Conservation (phyloP, 2,797 vertebrate genomes). For the Cottoperca gobio region DNA sequence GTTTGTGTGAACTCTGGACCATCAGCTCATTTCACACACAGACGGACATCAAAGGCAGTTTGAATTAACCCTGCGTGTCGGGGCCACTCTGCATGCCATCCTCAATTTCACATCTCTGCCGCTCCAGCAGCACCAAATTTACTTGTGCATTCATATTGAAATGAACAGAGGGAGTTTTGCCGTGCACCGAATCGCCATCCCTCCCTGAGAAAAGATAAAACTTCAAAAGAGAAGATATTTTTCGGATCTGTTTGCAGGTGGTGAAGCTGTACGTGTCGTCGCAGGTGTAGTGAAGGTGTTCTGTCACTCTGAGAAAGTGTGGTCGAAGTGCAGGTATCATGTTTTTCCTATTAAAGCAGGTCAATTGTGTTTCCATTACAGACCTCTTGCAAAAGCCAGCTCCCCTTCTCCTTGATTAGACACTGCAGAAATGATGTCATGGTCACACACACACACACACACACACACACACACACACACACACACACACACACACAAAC, state of each 20-base stretch:
- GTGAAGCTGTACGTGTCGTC: constrained; percentile 15
- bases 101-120: constrained; percentile 82
- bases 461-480: constrained; percentile 6
- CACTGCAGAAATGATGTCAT: constrained; percentile 62
- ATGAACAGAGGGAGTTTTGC: constrained; percentile 80
- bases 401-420: constrained; percentile 72
- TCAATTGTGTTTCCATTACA: constrained; percentile 73
- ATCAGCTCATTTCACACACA: constrained; percentile 86
- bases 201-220: constrained; percentile 78
- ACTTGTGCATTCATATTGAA: constrained; percentile 86
- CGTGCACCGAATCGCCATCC: constrained; percentile 69
- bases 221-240: constrained; percentile 82
- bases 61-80: constrained; percentile 84
- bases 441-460: constrained; percentile 14
- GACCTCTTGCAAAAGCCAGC: constrained; percentile 53
- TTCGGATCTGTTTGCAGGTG: constrained; percentile 66
- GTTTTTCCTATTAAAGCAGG: constrained; percentile 74
- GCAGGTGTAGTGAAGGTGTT: constrained; percentile 59
- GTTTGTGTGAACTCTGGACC: constrained; percentile 75
- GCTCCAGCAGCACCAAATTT: constrained; percentile 76
- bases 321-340: constrained; percentile 61
- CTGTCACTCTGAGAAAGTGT: constrained; percentile 67
- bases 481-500: constrained; percentile 10
- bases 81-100: constrained; percentile 76
- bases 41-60: constrained; percentile 85